Percentiles rank a stretch among this genome's conserved stretches.
phyloP scores from a whole-genome alignment of 1,140 invertebrate genomes.

The Hyposmocoma kahamanoa region DNA sequence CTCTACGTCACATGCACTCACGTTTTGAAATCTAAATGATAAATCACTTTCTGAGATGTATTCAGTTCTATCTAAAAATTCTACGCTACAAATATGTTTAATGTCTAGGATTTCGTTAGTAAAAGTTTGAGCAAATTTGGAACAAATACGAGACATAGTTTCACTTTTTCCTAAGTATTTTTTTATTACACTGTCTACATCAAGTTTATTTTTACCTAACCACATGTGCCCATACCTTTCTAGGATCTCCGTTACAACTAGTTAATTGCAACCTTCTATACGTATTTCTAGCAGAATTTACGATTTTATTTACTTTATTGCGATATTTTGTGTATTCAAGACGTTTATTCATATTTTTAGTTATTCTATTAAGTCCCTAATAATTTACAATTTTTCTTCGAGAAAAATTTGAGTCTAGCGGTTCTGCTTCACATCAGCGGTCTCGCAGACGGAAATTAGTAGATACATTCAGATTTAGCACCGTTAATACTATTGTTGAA shows the following conservation, averaged over 20 bases:
- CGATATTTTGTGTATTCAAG: constrained; percentile 6
- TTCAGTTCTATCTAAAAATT: neutral
- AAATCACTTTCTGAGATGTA: constrained; percentile 1
- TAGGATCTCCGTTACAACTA: neutral
- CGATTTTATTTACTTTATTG: neutral
- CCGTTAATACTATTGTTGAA: no score
- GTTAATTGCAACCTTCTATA: neutral
- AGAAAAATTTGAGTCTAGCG: no score
- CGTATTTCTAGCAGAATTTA: constrained; percentile 5
- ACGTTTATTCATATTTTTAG: constrained; percentile 9
- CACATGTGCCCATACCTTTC: neutral
- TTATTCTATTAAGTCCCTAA: no score
- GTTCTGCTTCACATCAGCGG: no score
- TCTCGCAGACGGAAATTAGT: no score
- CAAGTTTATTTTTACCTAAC: neutral
- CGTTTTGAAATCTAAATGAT: constrained; percentile 5
- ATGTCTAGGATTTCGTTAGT: neutral
- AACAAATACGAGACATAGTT: neutral
- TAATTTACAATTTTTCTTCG: no score
- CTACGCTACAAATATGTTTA: neutral
- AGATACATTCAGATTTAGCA: no score
- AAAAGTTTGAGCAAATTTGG: constrained; percentile 1
- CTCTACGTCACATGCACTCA: constrained; percentile 3
- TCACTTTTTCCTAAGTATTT: neutral
- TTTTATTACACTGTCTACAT: neutral